A percentile compares a stretch with the other conserved stretches of the same genome.
Conservation (phyloP, 1,140 invertebrate genomes). For the Sesamia nonagrioides region DNA sequence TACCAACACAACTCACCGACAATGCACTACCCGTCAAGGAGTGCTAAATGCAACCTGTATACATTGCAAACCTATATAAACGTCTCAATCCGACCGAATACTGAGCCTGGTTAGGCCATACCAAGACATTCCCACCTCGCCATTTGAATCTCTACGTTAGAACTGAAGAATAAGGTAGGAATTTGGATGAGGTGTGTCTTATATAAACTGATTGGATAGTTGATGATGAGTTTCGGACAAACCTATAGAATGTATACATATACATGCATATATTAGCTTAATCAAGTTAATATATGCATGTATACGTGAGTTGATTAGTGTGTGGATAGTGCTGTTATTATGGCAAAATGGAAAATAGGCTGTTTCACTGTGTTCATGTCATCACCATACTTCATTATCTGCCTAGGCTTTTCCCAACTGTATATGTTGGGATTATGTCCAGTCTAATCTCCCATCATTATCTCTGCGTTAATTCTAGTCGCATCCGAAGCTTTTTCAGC, state of each 20-base stretch:
- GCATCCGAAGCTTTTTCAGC: no score
- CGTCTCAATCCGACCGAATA: conserved; percentile 7
- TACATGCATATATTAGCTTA: conserved; percentile 10
- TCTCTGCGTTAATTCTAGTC: no score
- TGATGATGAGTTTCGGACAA: conserved; percentile 16
- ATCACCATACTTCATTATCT: no score
- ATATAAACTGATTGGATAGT: conserved; percentile 29
- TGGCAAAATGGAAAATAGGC: not conserved
- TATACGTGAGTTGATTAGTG: not conserved
- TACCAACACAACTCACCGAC: no score
- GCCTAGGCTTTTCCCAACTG: no score
- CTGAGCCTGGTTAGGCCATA: not conserved
- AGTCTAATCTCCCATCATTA: no score
- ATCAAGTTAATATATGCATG: not conserved
- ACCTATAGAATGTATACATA: conserved; percentile 14
- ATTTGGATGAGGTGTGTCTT: not conserved
- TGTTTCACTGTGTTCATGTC: no score
- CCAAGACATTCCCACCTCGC: not conserved
- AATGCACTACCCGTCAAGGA: not conserved
- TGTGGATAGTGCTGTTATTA: no score
- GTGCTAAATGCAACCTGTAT: not conserved
- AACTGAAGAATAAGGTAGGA: not conserved
- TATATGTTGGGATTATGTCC: no score
- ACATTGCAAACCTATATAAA: conserved; percentile 5
- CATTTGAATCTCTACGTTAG: not conserved